These are phyloP conservation scores for Leptestheria dahalacensis DNA, from an alignment of 1,140 invertebrate genomes.

Conservation along the genomic window DNA sequence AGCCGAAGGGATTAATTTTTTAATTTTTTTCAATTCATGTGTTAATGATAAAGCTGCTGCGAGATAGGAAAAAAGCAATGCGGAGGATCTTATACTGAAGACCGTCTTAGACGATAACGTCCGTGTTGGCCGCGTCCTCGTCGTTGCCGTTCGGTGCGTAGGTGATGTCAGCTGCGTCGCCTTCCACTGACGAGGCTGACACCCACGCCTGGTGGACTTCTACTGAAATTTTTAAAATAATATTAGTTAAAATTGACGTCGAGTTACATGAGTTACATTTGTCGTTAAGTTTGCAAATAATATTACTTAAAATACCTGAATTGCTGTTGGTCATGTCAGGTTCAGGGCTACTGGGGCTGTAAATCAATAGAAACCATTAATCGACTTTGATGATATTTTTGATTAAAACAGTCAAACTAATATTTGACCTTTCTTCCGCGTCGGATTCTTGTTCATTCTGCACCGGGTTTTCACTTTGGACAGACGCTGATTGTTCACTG, in stretches of 20 bases:
- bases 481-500: neutral
- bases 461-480: neutral
- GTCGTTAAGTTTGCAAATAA: too few species aligned
- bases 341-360: too few species aligned
- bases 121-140: neutral
- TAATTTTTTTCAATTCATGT: too few species aligned
- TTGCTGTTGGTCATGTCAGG: too few species aligned
- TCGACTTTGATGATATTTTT: too few species aligned
- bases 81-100: neutral
- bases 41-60: too few species aligned
- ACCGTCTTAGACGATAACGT: neutral
- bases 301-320: too few species aligned
- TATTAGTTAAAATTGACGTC: neutral
- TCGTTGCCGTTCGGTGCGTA: neutral
- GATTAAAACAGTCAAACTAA: too few species aligned
- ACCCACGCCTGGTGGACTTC: neutral
- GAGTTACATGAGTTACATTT: neutral
- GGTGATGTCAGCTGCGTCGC: neutral
- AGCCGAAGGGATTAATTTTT: too few species aligned
- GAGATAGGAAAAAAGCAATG: too few species aligned
- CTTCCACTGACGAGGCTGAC: neutral
- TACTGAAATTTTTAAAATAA: neutral
- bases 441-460: neutral
- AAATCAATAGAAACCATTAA: too few species aligned
- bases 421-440: neutral